These are phyloP conservation scores for Caenorhabditis panamensis DNA, from an alignment of 2,888 invertebrate genomes.

Conservation along the genomic window DNA sequence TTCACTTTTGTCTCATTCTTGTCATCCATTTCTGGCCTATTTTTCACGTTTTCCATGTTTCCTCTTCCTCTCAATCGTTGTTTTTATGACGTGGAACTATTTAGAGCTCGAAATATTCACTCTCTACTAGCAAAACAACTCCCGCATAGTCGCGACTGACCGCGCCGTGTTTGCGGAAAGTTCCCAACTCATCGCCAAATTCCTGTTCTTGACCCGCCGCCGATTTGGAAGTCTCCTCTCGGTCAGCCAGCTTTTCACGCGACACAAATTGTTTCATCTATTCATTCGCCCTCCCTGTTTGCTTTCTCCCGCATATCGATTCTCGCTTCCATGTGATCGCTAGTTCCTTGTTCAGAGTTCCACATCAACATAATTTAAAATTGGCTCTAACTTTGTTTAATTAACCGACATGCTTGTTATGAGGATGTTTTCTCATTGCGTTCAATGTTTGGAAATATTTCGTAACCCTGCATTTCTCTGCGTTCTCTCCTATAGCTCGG, in stretches of 20 bases:
- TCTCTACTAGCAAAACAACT: background rate
- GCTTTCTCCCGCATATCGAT: slow-evolving; percentile 27
- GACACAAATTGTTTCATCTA: slow-evolving; percentile 48
- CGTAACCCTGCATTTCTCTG: slow-evolving; percentile 18
- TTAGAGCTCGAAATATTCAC: background rate
- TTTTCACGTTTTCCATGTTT: too few relatives aligned
- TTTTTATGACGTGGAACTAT: background rate
- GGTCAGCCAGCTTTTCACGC: slow-evolving; percentile 24
- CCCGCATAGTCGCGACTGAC: background rate
- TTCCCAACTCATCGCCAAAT: slow-evolving; percentile 12
- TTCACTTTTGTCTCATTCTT: too few relatives aligned
- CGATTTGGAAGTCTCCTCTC: slow-evolving; percentile 41
- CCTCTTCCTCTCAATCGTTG: too few relatives aligned
- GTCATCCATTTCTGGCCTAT: too few relatives aligned
- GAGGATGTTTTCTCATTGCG: background rate
- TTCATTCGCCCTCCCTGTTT: slow-evolving; percentile 40
- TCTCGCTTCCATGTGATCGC: slow-evolving; percentile 17
- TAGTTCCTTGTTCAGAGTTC: slow-evolving; percentile 19
- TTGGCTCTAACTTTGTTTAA: too few relatives aligned
- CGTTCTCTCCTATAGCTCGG: background rate
- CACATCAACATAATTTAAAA: too few relatives aligned
- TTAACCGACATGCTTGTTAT: background rate
- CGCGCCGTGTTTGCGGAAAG: slow-evolving; percentile 21
- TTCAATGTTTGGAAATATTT: slow-evolving; percentile 36
- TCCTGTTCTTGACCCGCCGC: slow-evolving; percentile 36